Percentiles rank a stretch among this genome's conserved stretches.
phyloP scores from a whole-genome alignment of 2,888 invertebrate species.

The Dryomyza anilis region DNA sequence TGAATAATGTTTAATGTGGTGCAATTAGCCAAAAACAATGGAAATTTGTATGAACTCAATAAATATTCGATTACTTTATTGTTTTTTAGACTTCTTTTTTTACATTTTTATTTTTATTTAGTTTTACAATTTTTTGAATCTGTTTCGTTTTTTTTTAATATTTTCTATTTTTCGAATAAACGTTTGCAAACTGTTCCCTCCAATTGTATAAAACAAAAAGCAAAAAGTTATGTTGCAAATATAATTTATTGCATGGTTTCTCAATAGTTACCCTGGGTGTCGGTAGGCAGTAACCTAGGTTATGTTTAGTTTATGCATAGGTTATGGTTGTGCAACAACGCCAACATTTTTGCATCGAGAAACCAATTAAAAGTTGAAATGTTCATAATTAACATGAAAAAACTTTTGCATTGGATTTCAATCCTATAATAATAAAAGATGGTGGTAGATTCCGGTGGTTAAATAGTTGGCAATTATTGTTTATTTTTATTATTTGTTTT shows the following conservation, averaged over 20 bases:
- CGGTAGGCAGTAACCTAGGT: no score
- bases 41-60: no score
- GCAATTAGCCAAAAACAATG: no score
- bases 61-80: no score
- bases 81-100: no score
- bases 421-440: background rate
- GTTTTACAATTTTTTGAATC: no score
- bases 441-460: no score
- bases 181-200: background rate
- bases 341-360: background rate
- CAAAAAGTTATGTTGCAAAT: conserved; percentile 11
- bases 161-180: background rate
- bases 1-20: no score
- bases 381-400: conserved; percentile 16
- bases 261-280: no score
- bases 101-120: no score
- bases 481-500: no score
- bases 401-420: conserved; percentile 15
- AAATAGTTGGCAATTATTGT: no score
- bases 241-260: conserved; percentile 16
- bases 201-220: background rate
- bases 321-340: background rate
- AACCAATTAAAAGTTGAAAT: conserved; percentile 19
- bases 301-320: background rate
- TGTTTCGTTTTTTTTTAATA: background rate